A percentile compares a stretch with the other conserved stretches of the same genome.
phyloP scores from a whole-genome alignment of 2,113 vertebrate species.

The Nanorana parkeri region DNA sequence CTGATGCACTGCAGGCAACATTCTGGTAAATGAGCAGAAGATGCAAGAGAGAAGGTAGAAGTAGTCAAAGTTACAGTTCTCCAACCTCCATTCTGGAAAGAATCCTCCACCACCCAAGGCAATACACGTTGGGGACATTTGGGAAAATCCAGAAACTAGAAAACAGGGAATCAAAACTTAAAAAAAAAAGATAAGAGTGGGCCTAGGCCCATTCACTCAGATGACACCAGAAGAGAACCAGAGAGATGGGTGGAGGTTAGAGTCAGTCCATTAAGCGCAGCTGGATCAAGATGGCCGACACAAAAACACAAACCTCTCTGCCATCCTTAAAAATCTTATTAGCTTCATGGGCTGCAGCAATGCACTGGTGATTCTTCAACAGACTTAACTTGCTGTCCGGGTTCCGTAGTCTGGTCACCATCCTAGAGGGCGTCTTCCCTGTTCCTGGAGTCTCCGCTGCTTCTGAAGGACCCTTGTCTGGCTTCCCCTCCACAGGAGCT shows the following conservation, averaged over 20 bases:
- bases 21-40: too few species aligned
- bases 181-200: conserved; percentile 1
- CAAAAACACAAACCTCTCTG: conserved; percentile 84
- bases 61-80: neutral
- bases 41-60: too few species aligned
- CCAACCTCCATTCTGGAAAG: conserved; percentile 6
- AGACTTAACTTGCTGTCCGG: conserved; percentile 95
- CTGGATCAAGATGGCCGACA: conserved; percentile 23
- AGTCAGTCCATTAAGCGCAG: conserved; percentile 30
- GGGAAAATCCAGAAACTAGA: conserved; percentile 12
- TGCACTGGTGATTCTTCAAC: conserved; percentile 90
- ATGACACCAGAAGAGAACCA: conserved; percentile 22
- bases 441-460: conserved; percentile 74
- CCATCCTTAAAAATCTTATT: conserved; percentile 87
- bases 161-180: neutral
- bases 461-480: conserved; percentile 77
- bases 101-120: conserved; percentile 9
- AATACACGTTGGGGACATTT: neutral
- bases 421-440: conserved; percentile 76
- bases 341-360: conserved; percentile 88
- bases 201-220: conserved; percentile 5
- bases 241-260: neutral
- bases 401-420: conserved; percentile 92
- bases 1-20: too few species aligned
- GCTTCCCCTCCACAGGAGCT: conserved; percentile 74